Base-by-base conservation (phyloP, 1,140 invertebrate species). In the Heliconius congener region DNA sequence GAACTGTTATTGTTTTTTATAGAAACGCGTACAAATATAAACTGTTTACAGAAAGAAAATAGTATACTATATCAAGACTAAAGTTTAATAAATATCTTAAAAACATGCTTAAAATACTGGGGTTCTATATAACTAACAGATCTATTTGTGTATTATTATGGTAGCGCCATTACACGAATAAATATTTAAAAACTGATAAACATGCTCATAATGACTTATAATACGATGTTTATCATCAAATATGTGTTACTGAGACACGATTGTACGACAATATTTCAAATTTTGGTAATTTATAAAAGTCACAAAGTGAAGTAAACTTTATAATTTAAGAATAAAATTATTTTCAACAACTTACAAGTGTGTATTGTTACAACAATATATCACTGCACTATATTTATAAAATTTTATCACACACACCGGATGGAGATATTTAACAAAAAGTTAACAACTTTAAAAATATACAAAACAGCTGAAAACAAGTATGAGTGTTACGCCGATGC, bases 371-470 rank as follows among this genome's bases (percentile, higher is more conserved):
- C 1, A 66, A 30, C 23, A 66, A 66, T 13, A 66, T 42, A 72
- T 72, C 71, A 72, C 71, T 72, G 71, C 71, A 72, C 71, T 72
- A 23, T 72, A 11, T 72, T 72, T 23, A 27, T 30, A 73, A 50
- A 39, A 72, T 39, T 23, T 37, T 72, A 72, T 72, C 71, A 72
- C 71, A 72, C 30, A 72, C 71, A 74, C 75, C 70, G 74, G 75
- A 80, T 76, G 74, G 76, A 50, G 72, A 75, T 66, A 66, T 72
- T 72, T 52, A 73, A 77, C 42, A 81, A 76, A 73, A 78, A 76
- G 23, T 27, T 74, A n/a, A 74, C 75, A 81, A 83, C 76, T 73
- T 71, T 73, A 77, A 82, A 77, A 78, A 66, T 66, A 76, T 46
- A 66, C 37, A 76, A 46, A 76, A 76, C 57, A 76, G 57, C 37